Conservation (phyloP, 2,888 invertebrate species). For the Diplolepis rosae region DNA sequence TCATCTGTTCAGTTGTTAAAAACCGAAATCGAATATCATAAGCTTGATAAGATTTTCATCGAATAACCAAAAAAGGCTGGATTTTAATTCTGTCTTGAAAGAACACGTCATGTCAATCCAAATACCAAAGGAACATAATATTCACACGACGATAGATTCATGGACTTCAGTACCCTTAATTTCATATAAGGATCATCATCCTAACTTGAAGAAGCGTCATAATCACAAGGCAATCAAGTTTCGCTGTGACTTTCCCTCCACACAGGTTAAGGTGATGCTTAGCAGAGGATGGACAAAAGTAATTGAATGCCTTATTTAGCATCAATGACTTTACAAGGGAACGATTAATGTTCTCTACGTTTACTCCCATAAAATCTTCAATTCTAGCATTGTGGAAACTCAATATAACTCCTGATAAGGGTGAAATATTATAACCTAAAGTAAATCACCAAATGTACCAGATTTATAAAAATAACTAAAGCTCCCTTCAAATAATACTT, state of each 20-base stretch:
- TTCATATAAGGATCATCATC: conserved; percentile 4
- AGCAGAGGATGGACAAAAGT: conserved; percentile 66
- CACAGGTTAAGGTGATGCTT: conserved; percentile 61
- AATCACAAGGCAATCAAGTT: conserved; percentile 56
- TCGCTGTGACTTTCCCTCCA: conserved; percentile 63
- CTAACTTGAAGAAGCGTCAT: conserved; percentile 21
- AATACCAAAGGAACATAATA: conserved; percentile 1
- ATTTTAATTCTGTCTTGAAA: neutral
- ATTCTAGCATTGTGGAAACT: neutral
- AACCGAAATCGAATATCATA: neutral
- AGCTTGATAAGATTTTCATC: neutral
- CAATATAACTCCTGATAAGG: neutral
- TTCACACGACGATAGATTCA: neutral
- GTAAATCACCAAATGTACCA: neutral
- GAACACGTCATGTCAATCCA: neutral
- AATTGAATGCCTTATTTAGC: conserved; percentile 32
- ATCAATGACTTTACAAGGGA: neutral
- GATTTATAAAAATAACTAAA: too few relatives aligned
- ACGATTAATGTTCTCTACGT: neutral
- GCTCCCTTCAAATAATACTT: too few relatives aligned
- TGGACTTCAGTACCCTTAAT: conserved; percentile 6
- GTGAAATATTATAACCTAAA: neutral
- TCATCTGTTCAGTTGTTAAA: neutral
- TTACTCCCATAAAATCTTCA: neutral
- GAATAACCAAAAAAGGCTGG: neutral